Evolutionary conservation across 2,888 invertebrate genomes (phyloP).

Genomic region (Tenthredo livida): DNA sequence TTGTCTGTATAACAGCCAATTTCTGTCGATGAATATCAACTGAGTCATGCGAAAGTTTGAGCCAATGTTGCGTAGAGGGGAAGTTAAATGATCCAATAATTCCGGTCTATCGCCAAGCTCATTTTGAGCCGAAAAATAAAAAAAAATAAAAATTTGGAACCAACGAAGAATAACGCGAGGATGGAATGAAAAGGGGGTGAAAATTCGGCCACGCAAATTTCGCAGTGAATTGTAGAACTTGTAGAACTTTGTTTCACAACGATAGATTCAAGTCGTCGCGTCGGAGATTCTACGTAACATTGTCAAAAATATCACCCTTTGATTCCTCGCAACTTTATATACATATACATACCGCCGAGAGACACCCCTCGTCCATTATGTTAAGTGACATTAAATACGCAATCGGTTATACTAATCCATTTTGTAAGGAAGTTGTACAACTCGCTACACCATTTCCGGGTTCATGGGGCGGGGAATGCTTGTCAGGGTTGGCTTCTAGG

Average conservation of each 20-base stretch:
- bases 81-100: constrained; percentile 48
- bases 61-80: constrained; percentile 39
- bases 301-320: background rate
- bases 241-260: background rate
- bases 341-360: background rate
- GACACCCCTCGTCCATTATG: background rate
- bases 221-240: background rate
- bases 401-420: constrained; percentile 14
- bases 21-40: constrained; percentile 75
- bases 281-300: background rate
- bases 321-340: background rate
- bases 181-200: background rate
- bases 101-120: constrained; percentile 39
- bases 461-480: background rate
- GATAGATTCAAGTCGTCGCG: background rate
- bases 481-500: background rate
- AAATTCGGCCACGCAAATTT: background rate
- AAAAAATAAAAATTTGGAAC: constrained; percentile 5
- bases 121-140: background rate
- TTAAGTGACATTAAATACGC: background rate
- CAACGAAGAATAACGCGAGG: background rate
- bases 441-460: background rate
- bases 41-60: constrained; percentile 24
- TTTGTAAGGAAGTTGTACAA: constrained; percentile 1
- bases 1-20: constrained; percentile 69